Base-by-base conservation (phyloP, 92 coral and sea anemone species). In the Epizoanthus ramosus region DNA sequence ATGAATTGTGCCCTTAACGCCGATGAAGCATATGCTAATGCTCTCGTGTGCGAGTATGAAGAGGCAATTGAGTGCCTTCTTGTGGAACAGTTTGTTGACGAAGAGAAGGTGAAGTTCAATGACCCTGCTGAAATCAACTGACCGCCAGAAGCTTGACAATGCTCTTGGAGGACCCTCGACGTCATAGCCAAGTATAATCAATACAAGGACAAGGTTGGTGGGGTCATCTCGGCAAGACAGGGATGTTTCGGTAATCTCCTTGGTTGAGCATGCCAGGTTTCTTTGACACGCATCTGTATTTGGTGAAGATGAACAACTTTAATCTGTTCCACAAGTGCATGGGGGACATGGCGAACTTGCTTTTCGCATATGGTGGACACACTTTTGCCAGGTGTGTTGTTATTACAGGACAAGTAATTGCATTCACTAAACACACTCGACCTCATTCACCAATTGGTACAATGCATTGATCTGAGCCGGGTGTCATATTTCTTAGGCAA, bases 11-110 rank as follows among this genome's bases (percentile, higher is more conserved):
- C 83, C 41, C 75, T 87, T 24, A 87, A 65, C 52, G n/a, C n/a
- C n/a, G 93, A 86, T 2, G 83, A 87, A 41, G 84, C 86, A 17
- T 90, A 87, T 21, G 81, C 84, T 0, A 87, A 87, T 65, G 86
- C 93, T 74, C 59, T 86, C 52, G 79, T 83, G 58, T 87, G 87
- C 67, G 76, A 84, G 19, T 84, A 79, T 66, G 68, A 90, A 39
- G 91, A 83, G 79, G 88, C 88, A 10, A 83, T 83, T 80, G 79
- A 90, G 84, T 6, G 93, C 54, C 56, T 87, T 14, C 41, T 90
- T 8, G n/a, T 90, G 63, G 89, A 87, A 74, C 52, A 71, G 61
- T 84, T 90, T 8, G 63, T 64, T 18, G 84, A 81, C 21, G 88
- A 79, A 33, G 83, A 59, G 33, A 14, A 88, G 5, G 79, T 67